Conservation (phyloP, 2,888 invertebrate genomes). For the Choreutis nemorana region DNA sequence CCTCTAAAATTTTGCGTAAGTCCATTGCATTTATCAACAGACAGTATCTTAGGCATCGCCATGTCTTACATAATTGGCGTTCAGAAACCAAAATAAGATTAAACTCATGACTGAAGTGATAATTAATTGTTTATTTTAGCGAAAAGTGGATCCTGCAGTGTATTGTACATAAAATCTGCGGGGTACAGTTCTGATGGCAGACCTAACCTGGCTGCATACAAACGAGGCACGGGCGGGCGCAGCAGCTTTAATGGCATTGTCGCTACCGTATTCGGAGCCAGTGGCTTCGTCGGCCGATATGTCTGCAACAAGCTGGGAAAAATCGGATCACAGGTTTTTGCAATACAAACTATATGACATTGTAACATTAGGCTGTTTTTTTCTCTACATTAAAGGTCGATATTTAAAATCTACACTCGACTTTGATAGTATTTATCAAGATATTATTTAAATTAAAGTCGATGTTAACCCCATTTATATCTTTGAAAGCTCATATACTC, state of each 20-base stretch:
- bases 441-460: no score
- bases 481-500: no score
- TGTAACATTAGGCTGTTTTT: no score
- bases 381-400: no score
- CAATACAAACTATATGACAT: no score
- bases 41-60: neutral
- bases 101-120: neutral
- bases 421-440: no score
- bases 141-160: slow-evolving; percentile 40
- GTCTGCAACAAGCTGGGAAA: slow-evolving; percentile 91
- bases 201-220: slow-evolving; percentile 72
- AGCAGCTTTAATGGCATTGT: slow-evolving; percentile 97
- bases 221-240: slow-evolving; percentile 89
- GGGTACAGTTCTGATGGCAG: slow-evolving; percentile 63
- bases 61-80: slow-evolving; percentile 45
- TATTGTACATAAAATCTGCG: slow-evolving; percentile 51
- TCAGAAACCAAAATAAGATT: neutral
- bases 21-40: slow-evolving; percentile 9
- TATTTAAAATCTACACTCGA: no score
- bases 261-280: slow-evolving; percentile 96
- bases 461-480: no score
- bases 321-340: slow-evolving; percentile 76
- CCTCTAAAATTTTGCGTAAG: slow-evolving; percentile 46
- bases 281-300: slow-evolving; percentile 89
- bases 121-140: slow-evolving; percentile 23